phyloP scores from a whole-genome alignment of 2,888 invertebrate species.

The Folsomia candida region DNA sequence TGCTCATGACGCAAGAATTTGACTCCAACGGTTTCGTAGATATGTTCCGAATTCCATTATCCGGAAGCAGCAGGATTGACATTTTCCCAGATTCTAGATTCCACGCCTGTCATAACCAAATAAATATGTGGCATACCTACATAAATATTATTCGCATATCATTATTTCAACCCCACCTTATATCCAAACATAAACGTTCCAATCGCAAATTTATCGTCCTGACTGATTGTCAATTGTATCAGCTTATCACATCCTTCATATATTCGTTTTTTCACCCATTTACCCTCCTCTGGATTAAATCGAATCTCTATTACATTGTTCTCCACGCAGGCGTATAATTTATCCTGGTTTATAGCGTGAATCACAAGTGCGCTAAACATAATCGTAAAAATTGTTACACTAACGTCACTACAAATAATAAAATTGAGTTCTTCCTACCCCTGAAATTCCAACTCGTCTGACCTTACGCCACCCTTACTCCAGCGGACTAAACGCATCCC shows the following conservation, averaged over 20 bases:
- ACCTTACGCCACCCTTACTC: conserved; percentile 55
- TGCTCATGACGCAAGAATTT: conserved; percentile 88
- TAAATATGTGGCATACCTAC: neutral
- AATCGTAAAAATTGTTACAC: neutral
- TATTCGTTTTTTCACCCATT: conserved; percentile 54
- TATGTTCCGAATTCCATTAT: conserved; percentile 85
- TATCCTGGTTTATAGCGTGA: conserved; percentile 18
- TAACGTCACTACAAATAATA: neutral
- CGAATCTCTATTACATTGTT: conserved; percentile 65
- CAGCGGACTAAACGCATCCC: conserved; percentile 65
- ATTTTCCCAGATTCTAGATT: conserved; percentile 53
- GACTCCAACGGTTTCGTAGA: conserved; percentile 86
- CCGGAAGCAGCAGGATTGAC: conserved; percentile 44
- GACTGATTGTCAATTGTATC: conserved; percentile 47
- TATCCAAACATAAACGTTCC: conserved; percentile 50
- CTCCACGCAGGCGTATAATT: conserved; percentile 37
- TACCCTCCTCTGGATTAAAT: conserved; percentile 76
- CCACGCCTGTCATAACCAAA: conserved; percentile 53
- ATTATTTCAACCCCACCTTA: conserved; percentile 33
- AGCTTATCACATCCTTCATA: conserved; percentile 48
- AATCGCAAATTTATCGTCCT: conserved; percentile 45
- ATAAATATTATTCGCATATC: neutral
- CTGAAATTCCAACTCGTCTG: conserved; percentile 36
- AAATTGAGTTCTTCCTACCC: conserved; percentile 24
- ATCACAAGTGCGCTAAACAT: conserved; percentile 26